Conservation (phyloP, 2,888 invertebrate genomes). For the Trissolcus brochymenae region DNA sequence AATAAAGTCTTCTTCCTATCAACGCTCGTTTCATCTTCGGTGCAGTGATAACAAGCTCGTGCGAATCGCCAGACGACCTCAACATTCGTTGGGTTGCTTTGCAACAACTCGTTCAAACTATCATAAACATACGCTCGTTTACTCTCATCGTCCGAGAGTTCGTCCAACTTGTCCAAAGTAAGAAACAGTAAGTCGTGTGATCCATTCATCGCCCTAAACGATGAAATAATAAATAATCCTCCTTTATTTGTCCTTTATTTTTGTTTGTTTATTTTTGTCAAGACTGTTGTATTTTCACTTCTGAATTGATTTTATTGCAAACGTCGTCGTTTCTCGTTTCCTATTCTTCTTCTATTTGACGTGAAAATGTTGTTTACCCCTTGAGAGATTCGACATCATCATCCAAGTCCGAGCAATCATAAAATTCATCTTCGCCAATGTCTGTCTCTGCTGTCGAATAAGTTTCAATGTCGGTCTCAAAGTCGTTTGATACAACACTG, state of each 20-base stretch:
- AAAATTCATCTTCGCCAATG: conserved; percentile 72
- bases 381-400: conserved; percentile 64
- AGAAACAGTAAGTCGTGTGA: conserved; percentile 63
- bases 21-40: conserved; percentile 35
- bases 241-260: conserved; percentile 3
- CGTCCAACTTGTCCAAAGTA: conserved; percentile 64
- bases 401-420: conserved; percentile 73
- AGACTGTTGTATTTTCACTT: too few species aligned
- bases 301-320: neutral
- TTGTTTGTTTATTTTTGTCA: neutral
- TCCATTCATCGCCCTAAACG: conserved; percentile 65
- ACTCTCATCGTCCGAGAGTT: conserved; percentile 60
- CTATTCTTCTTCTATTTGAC: neutral
- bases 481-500: conserved; percentile 65
- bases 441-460: conserved; percentile 71
- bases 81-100: conserved; percentile 65
- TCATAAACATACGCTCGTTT: conserved; percentile 61
- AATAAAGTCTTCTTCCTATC: conserved; percentile 29
- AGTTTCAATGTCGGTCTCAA: conserved; percentile 70
- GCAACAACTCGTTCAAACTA: conserved; percentile 64
- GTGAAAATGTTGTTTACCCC: conserved; percentile 63
- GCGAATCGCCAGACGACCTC: conserved; percentile 72
- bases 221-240: neutral
- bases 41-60: conserved; percentile 67
- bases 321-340: neutral